phyloP scores from a whole-genome alignment of 1,140 invertebrate genomes.

The Zaprionus lachaisei region DNA sequence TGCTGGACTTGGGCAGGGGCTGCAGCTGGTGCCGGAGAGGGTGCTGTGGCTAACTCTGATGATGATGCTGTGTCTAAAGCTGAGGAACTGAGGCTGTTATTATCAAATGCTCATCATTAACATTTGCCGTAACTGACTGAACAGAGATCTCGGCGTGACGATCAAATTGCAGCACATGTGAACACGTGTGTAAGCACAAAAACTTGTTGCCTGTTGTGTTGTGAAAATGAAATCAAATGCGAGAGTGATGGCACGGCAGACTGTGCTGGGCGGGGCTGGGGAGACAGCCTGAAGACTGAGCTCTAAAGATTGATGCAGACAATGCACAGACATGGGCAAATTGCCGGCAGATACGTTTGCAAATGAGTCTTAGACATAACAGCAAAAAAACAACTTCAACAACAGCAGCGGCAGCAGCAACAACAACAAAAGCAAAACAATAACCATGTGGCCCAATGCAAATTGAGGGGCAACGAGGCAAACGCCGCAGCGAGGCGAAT shows the following conservation, averaged over 20 bases:
- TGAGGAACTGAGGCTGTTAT: constrained; percentile 43
- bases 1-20: constrained; percentile 6
- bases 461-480: constrained; percentile 61
- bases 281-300: constrained; percentile 9
- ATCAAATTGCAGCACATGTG: constrained; percentile 78
- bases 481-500: constrained; percentile 59
- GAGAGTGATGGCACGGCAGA: constrained; percentile 34
- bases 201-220: constrained; percentile 37
- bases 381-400: constrained; percentile 17
- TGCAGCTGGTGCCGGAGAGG: constrained; percentile 1
- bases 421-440: constrained; percentile 51
- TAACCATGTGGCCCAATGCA: constrained; percentile 56
- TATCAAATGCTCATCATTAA: constrained; percentile 81
- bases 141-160: constrained; percentile 67
- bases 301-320: constrained; percentile 40
- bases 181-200: constrained; percentile 61
- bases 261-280: too few species aligned
- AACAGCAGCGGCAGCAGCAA: constrained; percentile 17
- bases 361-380: constrained; percentile 67
- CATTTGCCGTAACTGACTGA: constrained; percentile 49
- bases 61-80: not conserved
- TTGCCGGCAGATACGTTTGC: constrained; percentile 78
- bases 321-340: constrained; percentile 64
- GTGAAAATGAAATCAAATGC: constrained; percentile 80
- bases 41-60: not conserved